phyloP scores from a whole-genome alignment of 2,888 invertebrate species.

The Adineta ricciae region DNA sequence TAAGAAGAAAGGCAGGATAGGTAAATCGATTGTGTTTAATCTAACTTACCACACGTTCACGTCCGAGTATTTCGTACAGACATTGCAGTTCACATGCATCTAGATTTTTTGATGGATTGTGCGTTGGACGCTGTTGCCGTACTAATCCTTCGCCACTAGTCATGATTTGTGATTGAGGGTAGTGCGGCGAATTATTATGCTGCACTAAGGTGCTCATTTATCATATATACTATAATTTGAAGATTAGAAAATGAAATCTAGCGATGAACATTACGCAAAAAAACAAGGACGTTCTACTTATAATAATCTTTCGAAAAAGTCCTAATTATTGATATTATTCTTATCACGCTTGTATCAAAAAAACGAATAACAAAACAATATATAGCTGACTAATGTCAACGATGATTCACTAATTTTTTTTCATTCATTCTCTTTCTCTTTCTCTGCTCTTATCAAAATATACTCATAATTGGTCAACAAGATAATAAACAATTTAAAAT shows the following conservation, averaged over 20 bases:
- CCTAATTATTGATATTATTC: neutral
- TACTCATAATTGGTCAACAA: neutral
- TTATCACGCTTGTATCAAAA: neutral
- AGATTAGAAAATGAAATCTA: neutral
- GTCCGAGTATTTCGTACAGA: neutral
- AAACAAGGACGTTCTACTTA: neutral
- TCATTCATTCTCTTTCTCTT: no score
- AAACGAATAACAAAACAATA: neutral
- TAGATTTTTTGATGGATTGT: neutral
- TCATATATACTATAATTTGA: neutral
- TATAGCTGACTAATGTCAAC: neutral
- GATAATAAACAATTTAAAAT: neutral
- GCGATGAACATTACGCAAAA: neutral
- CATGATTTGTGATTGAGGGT: neutral
- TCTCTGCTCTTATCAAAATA: neutral
- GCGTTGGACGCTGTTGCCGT: neutral
- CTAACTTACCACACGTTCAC: neutral
- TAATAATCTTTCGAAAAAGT: neutral
- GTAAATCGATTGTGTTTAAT: neutral
- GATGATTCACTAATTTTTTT: neutral
- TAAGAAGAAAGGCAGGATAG: neutral
- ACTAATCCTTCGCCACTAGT: neutral
- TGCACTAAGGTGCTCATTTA: neutral
- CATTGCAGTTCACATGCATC: neutral
- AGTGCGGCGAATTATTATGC: neutral